phyloP scores from a whole-genome alignment of 2,113 vertebrate species.

The Gambusia affinis region DNA sequence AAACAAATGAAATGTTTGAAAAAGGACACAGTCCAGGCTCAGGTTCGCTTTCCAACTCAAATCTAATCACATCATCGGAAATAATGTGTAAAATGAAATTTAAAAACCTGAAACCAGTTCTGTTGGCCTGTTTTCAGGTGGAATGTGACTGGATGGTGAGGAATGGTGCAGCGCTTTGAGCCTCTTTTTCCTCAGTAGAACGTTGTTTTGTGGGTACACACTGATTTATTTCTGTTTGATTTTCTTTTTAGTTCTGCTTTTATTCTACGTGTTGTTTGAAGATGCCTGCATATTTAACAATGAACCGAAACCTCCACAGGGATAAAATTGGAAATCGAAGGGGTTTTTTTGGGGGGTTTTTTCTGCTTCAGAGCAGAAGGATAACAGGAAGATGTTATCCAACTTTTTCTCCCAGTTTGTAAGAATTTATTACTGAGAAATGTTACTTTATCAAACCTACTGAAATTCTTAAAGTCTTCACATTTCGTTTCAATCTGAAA shows the following conservation, averaged over 20 bases:
- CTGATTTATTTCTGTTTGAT: too few relatives aligned
- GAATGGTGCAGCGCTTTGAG: neutral
- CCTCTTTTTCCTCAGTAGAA: neutral
- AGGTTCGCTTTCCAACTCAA: neutral
- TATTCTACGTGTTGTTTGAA: too few relatives aligned
- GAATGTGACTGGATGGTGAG: neutral
- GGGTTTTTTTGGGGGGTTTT: too few relatives aligned
- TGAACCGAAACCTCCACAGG: neutral
- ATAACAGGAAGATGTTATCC: neutral
- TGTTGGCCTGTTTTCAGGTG: neutral
- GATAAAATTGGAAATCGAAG: too few relatives aligned
- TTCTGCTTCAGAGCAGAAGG: too few relatives aligned
- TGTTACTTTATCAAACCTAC: neutral
- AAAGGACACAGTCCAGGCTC: neutral
- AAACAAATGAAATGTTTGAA: neutral
- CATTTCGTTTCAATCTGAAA: neutral
- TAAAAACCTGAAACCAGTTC: neutral
- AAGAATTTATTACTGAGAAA: neutral
- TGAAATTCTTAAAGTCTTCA: neutral
- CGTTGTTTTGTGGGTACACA: too few relatives aligned
- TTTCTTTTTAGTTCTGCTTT: too few relatives aligned
- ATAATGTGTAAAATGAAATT: constrained; percentile 15
- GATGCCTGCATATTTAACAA: neutral
- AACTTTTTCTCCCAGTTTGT: neutral
- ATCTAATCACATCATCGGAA: neutral